Base-by-base conservation (phyloP, 64 coral and sea anemone genomes). In the Acropora tenuis region DNA sequence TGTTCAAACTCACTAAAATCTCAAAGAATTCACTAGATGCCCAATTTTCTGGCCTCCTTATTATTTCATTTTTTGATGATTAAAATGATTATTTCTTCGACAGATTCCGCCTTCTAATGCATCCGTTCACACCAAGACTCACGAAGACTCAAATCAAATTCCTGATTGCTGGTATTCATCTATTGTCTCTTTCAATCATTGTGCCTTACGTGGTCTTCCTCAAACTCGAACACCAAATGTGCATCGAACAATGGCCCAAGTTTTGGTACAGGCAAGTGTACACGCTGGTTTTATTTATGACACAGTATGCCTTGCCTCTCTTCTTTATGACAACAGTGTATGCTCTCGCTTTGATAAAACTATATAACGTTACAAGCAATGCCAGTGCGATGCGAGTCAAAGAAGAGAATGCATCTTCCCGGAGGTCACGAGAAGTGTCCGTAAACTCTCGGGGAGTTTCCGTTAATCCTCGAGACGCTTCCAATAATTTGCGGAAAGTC, bases 281-380 rank as follows among this genome's bases (percentile, higher is more conserved):
- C 41, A 94, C 92, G 0, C 8, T 94, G 47, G 67, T 84, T 3
- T 58, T 94, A 47, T 94, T 94, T 73, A 52, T 76, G 11, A 57
- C 76, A 12, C 92, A 94, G 58, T 94, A 94, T 45, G 80, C 92
- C 1, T 17, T 94, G 18, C 92, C 92, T n/a, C 87, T 94, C 1
- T 10, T 58, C 2, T 94, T 94, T 11, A 90, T 94, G 92, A 40
- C 73, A 19, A 72, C 89, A 2, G 52, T 90, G 73, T 94, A 94
- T 80, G 63, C 92, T 4, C 60, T 94, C 40, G 92, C 92, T 16
- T 44, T 94, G 79, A 72, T 83, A 9, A 94, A 86, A 6, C 46
- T 94, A 3, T 82, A 90, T 55, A 90, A 6, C 8, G 83, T 82
- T 4, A 90, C 79, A 9, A 84, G 69, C 16, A 94, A 85, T 16